Base-by-base conservation (phyloP, 2,113 vertebrate species). In the Lepus timidus region DNA sequence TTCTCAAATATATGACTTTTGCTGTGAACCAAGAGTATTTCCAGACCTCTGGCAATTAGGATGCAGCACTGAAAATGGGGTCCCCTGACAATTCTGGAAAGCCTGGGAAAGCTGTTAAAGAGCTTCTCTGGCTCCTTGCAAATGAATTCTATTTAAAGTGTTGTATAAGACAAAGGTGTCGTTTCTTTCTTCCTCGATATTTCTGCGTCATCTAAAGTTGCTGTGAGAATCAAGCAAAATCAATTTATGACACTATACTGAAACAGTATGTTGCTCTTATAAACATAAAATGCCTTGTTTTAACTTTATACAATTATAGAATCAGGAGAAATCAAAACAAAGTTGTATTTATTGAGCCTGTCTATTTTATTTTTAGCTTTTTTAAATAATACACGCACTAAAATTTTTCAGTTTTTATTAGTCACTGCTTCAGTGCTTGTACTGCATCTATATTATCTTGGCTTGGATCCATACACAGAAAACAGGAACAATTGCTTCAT, bases 381-480 rank as follows among this genome's bases (percentile, higher is more conserved):
- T 95, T 83, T 4, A 85, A 51, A 52, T n/a, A 80, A 65, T 74
- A n/a, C 4, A 61, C n/a, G 33, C 19, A 51, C 73, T 75, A 65
- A 90, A 55, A 31, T 6, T 67, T 94, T 91, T 93, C 39, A 90
- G 14, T 73, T 96, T 91, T 91, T 92, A 64, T 88, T 84, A 70
- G n/a, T 87, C 16, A 29, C 25, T 71, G 25, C 14, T 39, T 82
- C 55, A 75, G 82, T 68, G 14, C 64, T 96, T 78, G n/a, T 84
- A 39, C 25, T 73, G 11, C 22, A 65, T 88, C 19, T 89, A 2
- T 85, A 91, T 89, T 86, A 61, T 88, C 22, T 67, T 67, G 52
- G 1, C 31, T 93, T 92, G 76, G 52, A 89, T 85, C 13, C 11
- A 33, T 70, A 36, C n/a, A 83, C 6, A 90, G 44, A 58, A 93